phyloP scores from a whole-genome alignment of 2,797 vertebrate genomes.

The Clamator glandarius region DNA sequence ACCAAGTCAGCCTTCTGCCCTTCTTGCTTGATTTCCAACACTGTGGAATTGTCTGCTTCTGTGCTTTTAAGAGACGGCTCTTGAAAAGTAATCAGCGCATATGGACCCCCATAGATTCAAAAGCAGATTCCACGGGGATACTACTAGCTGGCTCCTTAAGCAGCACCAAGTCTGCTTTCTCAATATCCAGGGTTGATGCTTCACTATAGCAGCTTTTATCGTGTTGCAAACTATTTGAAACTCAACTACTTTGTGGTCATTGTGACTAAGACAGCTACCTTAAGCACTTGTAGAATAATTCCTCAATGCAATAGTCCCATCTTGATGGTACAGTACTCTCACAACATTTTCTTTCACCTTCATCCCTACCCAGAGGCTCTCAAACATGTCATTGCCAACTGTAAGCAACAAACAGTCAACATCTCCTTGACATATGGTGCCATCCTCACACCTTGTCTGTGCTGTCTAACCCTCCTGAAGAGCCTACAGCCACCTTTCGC shows the following conservation, averaged over 20 bases:
- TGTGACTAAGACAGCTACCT: neutral
- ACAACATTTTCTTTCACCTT: neutral
- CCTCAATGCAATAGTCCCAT: fast-evolving
- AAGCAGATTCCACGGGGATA: neutral
- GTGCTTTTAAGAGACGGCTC: neutral
- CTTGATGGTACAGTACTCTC: neutral
- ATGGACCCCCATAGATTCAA: neutral
- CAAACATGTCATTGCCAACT: fast-evolving
- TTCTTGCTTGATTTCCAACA: neutral
- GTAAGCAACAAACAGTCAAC: neutral
- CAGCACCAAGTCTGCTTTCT: neutral
- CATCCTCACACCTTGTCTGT: neutral
- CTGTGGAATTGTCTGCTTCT: neutral
- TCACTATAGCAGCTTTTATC: neutral
- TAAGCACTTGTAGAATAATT: neutral
- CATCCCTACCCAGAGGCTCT: neutral
- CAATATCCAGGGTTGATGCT: neutral
- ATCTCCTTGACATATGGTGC: neutral
- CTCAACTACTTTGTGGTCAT: neutral
- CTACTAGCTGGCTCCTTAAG: neutral
- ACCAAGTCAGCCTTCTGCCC: neutral
- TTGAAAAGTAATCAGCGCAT: neutral
- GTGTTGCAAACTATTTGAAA: neutral
- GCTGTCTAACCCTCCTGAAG: no score
- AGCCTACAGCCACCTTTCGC: neutral